phyloP scores from a whole-genome alignment of 2,888 invertebrate genomes.

The Sinohyriopsis cumingii region DNA sequence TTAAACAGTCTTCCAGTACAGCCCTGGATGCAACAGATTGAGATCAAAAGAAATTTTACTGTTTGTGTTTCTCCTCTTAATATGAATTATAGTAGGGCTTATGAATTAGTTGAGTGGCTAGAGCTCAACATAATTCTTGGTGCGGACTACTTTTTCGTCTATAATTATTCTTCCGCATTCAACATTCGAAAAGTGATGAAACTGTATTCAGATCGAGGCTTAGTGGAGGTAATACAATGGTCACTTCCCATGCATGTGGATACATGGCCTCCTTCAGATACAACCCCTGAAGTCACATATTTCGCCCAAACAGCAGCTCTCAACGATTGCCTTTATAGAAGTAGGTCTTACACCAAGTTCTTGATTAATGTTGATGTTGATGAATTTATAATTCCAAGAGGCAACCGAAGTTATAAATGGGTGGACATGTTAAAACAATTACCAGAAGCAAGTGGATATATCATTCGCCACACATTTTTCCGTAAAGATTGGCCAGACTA shows the following conservation, averaged over 20 bases:
- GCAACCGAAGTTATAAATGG: slow-evolving; percentile 39
- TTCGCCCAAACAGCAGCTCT: slow-evolving; percentile 66
- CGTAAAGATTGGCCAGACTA: slow-evolving; percentile 48
- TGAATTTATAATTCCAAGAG: slow-evolving; percentile 66
- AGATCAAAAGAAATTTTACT: slow-evolving; percentile 37
- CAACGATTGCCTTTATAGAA: no score
- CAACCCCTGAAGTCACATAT: slow-evolving; percentile 59
- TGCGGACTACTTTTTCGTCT: slow-evolving; percentile 62
- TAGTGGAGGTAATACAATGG: slow-evolving; percentile 62
- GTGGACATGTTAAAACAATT: slow-evolving; percentile 30
- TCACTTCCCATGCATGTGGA: slow-evolving; percentile 54
- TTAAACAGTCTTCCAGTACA: no score
- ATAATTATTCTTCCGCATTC: slow-evolving; percentile 53
- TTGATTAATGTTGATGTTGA: slow-evolving; percentile 67
- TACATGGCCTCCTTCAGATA: slow-evolving; percentile 27
- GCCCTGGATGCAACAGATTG: no score
- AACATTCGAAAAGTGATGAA: slow-evolving; percentile 53
- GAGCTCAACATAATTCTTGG: slow-evolving; percentile 66
- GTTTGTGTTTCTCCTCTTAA: slow-evolving; percentile 58
- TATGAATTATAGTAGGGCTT: slow-evolving; percentile 49
- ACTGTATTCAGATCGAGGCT: slow-evolving; percentile 48
- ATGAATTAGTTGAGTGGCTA: slow-evolving; percentile 66
- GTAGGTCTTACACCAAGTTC: slow-evolving; percentile 47
- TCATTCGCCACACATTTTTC: slow-evolving; percentile 54
- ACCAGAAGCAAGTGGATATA: slow-evolving; percentile 14